A percentile compares a stretch with the other conserved stretches of the same genome.
Conservation (phyloP, 2,797 vertebrate genomes). For the Aselliscus stoliczkanus region DNA sequence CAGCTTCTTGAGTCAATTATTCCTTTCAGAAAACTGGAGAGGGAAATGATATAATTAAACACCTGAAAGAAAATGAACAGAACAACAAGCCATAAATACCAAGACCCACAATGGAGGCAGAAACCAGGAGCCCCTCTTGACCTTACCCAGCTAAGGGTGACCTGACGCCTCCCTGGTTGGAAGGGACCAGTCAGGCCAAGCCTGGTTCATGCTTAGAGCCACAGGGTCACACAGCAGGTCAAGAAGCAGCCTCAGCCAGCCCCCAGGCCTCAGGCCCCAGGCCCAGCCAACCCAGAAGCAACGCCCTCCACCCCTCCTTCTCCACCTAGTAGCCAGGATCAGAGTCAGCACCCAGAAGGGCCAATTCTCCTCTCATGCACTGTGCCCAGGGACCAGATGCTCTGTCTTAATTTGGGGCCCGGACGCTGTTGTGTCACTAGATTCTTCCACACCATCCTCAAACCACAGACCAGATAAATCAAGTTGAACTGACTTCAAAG, state of each 20-base stretch:
- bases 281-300: background rate
- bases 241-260: background rate
- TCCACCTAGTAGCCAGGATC: background rate
- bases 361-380: background rate
- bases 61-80: slow-evolving; percentile 4
- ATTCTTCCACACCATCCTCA: background rate
- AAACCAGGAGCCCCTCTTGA: background rate
- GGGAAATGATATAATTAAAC: slow-evolving; percentile 22
- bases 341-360: background rate
- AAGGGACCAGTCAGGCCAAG: no score
- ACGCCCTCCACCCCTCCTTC: rapidly evolving
- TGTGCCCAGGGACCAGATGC: background rate
- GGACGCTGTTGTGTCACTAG: background rate
- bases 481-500: slow-evolving; percentile 61
- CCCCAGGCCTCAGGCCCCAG: background rate
- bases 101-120: background rate
- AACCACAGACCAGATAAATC: slow-evolving; percentile 50
- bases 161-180: background rate
- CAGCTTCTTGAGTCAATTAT: slow-evolving; percentile 19
- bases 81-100: background rate
- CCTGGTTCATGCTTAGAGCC: background rate
- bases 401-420: background rate
- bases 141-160: background rate
- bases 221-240: background rate
- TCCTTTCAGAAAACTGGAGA: slow-evolving; percentile 40